Conservation (phyloP, 2,113 vertebrate species). For the Nannobrachium achirus region DNA sequence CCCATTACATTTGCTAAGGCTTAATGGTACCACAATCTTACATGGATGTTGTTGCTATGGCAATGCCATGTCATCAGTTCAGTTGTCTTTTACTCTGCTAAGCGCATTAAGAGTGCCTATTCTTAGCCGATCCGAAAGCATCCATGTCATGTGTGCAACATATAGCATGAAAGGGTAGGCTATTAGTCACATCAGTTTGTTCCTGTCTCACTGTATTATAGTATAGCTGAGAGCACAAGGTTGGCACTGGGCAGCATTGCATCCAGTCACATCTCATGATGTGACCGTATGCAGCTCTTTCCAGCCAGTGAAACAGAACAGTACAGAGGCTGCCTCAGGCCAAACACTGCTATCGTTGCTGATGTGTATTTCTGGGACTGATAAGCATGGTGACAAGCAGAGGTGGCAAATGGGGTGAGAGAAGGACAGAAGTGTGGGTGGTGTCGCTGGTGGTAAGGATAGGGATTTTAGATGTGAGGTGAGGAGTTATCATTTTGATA, state of each 20-base stretch:
- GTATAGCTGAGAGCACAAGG: background rate
- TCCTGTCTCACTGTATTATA: slow-evolving; percentile 3
- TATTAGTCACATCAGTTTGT: background rate
- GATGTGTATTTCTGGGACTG: slow-evolving; percentile 34
- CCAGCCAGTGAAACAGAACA: slow-evolving; percentile 35
- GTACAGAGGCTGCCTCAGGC: slow-evolving; percentile 46
- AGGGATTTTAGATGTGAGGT: background rate
- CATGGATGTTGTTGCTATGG: slow-evolving; percentile 69
- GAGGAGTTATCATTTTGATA: background rate
- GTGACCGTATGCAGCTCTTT: slow-evolving; percentile 19
- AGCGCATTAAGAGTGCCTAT: slow-evolving; percentile 17
- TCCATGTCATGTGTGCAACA: background rate
- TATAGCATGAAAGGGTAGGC: background rate
- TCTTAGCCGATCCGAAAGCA: slow-evolving; percentile 16
- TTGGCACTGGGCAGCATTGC: background rate
- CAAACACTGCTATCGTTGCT: slow-evolving; percentile 43
- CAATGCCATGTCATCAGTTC: slow-evolving; percentile 50
- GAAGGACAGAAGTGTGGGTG: slow-evolving; percentile 4
- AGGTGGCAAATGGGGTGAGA: slow-evolving; percentile 18
- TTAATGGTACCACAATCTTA: slow-evolving; percentile 25
- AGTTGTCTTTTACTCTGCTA: slow-evolving; percentile 30
- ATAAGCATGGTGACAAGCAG: slow-evolving; percentile 30
- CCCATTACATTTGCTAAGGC: slow-evolving; percentile 36
- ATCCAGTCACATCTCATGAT: slow-evolving; percentile 15
- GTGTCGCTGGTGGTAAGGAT: slow-evolving; percentile 3